Evolutionary conservation across 2,888 invertebrate genomes (phyloP), one percentile per base, ranked within the genome.

Genomic region (Aleiodes testaceus): DNA sequence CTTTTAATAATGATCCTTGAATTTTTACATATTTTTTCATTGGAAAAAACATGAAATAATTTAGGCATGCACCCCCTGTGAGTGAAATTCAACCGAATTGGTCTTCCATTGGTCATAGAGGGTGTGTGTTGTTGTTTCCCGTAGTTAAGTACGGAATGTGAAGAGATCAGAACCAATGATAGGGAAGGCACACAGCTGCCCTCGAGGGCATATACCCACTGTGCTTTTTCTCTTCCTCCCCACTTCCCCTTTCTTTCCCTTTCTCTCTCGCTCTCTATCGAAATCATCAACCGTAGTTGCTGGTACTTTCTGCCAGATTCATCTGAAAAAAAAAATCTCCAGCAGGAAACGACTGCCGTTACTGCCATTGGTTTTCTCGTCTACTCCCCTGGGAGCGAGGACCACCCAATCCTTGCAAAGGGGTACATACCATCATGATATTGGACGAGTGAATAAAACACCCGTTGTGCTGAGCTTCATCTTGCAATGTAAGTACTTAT

Each of bases 101-200:
- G 86, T 81, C 81, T 83, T 81, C 78, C 84, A 84, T 83, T 36
- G 78, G 82, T 79, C 76, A 75, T 80, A 82, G 80, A 74, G 75
- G 77, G 63, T 71, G 69, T 67, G 69, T 70, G 63, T 70, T 67
- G 84, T 83, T 79, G 82, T 82, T 84, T 83, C 79, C 79, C 77
- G 79, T 77, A 79, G 79, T 78, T 82, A 79, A 80, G 79, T 79
- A 75, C 72, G 84, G 84, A 82, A 83, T 79, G 76, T 74, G 79
- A 78, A 78, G 76, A 86, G 87, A 86, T 87, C 84, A 83, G 80
- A 82, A 84, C 87, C 87, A 87, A 87, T 87, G 87, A 87, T 87
- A 86, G 82, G 70, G 76, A 66, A 61, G 59, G 79, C 81, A 80
- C 85, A 84, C 85, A 84, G 84, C 86, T 85, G 86, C 81, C 82